phyloP scores from a whole-genome alignment of 1,140 invertebrate species.

The Heliconius congener region DNA sequence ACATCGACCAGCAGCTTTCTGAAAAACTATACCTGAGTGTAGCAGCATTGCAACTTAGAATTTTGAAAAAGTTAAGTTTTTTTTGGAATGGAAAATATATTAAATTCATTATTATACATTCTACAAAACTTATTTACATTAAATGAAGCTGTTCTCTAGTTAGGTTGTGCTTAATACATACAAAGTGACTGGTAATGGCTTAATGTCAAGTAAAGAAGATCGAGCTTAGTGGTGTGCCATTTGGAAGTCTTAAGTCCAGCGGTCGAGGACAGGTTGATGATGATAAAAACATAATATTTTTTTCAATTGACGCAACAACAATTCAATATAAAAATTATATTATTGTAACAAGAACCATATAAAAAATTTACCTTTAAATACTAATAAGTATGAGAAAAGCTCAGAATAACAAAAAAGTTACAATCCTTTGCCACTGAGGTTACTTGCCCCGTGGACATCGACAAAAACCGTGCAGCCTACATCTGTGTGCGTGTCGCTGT shows the following conservation, averaged over 20 bases:
- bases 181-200: too few relatives aligned
- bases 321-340: neutral
- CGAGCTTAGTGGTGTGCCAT: too few relatives aligned
- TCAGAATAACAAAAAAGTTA: constrained; percentile 44
- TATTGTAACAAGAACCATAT: neutral
- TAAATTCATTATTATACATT: neutral
- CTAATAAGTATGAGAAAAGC: neutral
- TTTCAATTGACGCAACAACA: neutral
- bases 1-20: constrained; percentile 81
- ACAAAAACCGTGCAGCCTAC: constrained; percentile 78
- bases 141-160: neutral
- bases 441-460: constrained; percentile 80
- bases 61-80: constrained; percentile 15
- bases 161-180: too few relatives aligned
- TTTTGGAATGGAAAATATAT: neutral
- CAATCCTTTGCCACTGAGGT: constrained; percentile 55
- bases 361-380: neutral
- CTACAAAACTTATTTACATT: neutral
- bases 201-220: too few relatives aligned
- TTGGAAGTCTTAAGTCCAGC: too few relatives aligned
- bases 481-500: constrained; percentile 51
- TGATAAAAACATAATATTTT: neutral
- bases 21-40: constrained; percentile 65
- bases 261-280: too few relatives aligned
- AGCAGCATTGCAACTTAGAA: constrained; percentile 61